phyloP scores from a whole-genome alignment of 1,140 invertebrate genomes.

The Zeugodacus cucurbitae region DNA sequence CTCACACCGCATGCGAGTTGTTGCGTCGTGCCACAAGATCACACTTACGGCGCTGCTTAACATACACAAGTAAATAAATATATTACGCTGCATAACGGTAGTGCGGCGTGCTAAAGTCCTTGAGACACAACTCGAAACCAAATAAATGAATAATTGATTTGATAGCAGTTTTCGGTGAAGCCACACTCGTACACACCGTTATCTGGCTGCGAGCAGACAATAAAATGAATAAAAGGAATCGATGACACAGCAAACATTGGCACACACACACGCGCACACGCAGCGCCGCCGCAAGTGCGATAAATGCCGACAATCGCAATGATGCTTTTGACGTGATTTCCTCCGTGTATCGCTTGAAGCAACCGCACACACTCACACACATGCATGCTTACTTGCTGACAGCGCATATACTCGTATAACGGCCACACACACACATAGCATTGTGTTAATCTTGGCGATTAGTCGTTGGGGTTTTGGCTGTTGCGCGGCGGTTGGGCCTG shows the following conservation, averaged over 20 bases:
- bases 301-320: background rate
- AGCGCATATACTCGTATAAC: background rate
- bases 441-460: background rate
- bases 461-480: background rate
- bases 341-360: background rate
- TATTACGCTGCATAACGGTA: background rate
- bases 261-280: background rate
- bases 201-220: background rate
- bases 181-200: background rate
- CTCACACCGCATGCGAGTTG: background rate
- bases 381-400: background rate
- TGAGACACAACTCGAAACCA: background rate
- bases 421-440: background rate
- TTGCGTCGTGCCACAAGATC: background rate
- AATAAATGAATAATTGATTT: constrained; percentile 13
- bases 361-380: background rate
- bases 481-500: background rate
- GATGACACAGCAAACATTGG: background rate
- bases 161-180: background rate
- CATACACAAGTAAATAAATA: background rate
- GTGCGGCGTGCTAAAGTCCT: background rate
- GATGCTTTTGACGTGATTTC: background rate
- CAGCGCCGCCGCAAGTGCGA: background rate
- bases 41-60: background rate
- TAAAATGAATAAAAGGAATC: background rate